phyloP scores from a whole-genome alignment of 2,888 invertebrate species.

The Omphaloscelis lunosa region DNA sequence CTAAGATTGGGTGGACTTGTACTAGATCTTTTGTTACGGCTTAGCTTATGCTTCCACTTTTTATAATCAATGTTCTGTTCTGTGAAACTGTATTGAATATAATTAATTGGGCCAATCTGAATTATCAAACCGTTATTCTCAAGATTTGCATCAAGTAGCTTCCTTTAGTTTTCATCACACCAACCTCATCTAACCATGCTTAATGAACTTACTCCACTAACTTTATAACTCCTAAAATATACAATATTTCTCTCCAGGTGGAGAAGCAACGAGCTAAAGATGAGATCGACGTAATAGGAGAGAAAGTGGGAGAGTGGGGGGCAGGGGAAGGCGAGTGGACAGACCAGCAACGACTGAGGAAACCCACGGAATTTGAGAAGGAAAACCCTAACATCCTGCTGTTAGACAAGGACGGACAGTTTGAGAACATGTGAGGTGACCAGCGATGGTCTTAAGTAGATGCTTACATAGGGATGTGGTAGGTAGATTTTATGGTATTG shows the following conservation, averaged over 20 bases:
- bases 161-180: not conserved
- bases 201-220: not conserved
- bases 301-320: slow-evolving; percentile 93
- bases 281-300: slow-evolving; percentile 94
- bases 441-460: slow-evolving; percentile 13
- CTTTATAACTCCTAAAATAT: not conserved
- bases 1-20: not conserved
- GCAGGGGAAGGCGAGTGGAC: slow-evolving; percentile 94
- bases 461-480: slow-evolving; percentile 46
- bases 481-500: slow-evolving; percentile 21
- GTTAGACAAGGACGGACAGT: slow-evolving; percentile 93
- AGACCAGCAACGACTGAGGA: slow-evolving; percentile 92
- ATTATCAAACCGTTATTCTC: not conserved
- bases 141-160: not conserved
- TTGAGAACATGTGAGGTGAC: slow-evolving; percentile 92
- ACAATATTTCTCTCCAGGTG: slow-evolving; percentile 84
- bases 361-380: slow-evolving; percentile 94
- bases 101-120: not conserved
- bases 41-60: not conserved
- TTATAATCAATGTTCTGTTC: not conserved
- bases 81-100: not conserved
- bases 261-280: slow-evolving; percentile 93
- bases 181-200: slow-evolving; percentile 27
- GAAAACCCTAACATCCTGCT: slow-evolving; percentile 95
- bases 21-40: not conserved